phyloP scores from a whole-genome alignment of 2,113 vertebrate species.

The Ellobius talpinus region DNA sequence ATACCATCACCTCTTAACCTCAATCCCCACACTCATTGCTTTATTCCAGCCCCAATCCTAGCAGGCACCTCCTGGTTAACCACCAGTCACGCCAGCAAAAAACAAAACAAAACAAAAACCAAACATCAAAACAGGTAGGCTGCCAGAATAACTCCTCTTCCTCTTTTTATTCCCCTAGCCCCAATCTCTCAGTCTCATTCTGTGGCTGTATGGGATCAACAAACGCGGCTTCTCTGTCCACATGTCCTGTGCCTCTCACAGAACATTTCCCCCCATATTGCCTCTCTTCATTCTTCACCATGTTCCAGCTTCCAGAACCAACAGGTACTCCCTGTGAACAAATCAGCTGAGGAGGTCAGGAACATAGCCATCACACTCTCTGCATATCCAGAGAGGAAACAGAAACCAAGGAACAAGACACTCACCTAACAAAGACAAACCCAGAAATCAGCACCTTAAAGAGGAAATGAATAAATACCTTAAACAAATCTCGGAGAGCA shows the following conservation, averaged over 20 bases:
- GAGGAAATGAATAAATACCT: too few species aligned
- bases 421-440: not conserved
- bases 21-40: fast-evolving
- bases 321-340: not conserved
- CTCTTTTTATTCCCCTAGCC: not conserved
- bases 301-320: too few species aligned
- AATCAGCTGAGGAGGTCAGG: not conserved
- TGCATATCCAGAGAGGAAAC: not conserved
- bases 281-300: too few species aligned
- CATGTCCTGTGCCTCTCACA: not conserved
- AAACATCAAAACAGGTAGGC: not conserved
- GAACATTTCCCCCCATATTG: fast-evolving
- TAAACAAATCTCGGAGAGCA: not conserved
- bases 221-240: too few species aligned
- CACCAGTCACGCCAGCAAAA: not conserved
- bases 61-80: not conserved
- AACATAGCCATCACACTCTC: not conserved
- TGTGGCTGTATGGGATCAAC: not conserved
- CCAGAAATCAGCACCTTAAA: not conserved
- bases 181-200: not conserved
- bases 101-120: not conserved
- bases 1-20: not conserved
- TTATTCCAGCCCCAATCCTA: too few species aligned
- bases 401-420: not conserved
- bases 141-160: not conserved